phyloP scores from a whole-genome alignment of 1,140 invertebrate species.

The Aradophagus sp. region DNA sequence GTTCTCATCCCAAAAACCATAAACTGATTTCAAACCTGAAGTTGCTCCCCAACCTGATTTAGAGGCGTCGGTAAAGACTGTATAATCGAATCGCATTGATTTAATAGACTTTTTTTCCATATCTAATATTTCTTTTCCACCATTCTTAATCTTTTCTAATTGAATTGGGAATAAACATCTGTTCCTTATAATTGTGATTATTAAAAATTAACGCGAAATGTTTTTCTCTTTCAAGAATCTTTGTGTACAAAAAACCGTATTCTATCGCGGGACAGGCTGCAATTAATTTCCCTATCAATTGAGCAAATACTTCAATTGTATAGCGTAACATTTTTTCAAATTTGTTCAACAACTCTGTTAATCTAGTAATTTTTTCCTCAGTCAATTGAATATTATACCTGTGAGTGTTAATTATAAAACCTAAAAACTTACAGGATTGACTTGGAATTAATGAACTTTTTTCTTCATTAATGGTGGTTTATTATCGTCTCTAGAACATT shows the following conservation, averaged over 20 bases:
- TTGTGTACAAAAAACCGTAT: constrained; percentile 2
- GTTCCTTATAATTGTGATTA: not conserved
- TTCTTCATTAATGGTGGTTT: not conserved
- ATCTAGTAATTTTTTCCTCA: not conserved
- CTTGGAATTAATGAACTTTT: not conserved
- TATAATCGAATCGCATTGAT: not conserved
- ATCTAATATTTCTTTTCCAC: not conserved
- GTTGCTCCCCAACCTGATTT: not conserved
- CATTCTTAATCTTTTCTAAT: not conserved
- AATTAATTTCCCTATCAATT: constrained; percentile 1
- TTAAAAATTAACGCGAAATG: not conserved
- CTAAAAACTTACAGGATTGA: not conserved
- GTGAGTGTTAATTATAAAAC: not conserved
- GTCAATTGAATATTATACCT: not conserved
- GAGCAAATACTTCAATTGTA: not conserved
- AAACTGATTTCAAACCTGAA: not conserved
- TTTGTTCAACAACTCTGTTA: not conserved
- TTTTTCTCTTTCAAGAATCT: not conserved
- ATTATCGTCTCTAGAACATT: not conserved
- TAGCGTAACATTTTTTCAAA: not conserved
- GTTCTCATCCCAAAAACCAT: not conserved
- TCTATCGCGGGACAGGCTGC: not conserved
- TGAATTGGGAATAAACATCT: not conserved
- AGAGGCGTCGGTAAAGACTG: not conserved
- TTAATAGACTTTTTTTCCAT: not conserved